Evolutionary conservation across 2,113 vertebrate species (phyloP).

Genomic region (Campylomormyrus numenius): DNA sequence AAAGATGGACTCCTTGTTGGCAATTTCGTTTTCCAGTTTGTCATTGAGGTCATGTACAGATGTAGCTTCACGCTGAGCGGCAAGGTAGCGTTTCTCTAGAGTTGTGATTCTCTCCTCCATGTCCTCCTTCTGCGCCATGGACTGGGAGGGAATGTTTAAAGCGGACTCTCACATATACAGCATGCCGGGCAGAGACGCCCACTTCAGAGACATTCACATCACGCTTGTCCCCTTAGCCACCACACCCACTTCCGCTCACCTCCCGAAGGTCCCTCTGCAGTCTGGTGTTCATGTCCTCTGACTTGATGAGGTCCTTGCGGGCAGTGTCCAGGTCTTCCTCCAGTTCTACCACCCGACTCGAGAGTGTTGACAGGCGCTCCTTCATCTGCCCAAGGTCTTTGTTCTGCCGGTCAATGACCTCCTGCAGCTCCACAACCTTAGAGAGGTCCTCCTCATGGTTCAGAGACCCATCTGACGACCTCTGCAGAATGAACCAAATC

Average conservation of each 20-base stretch:
- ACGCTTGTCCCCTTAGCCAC: neutral
- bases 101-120: constrained; percentile 99
- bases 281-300: constrained; percentile 84
- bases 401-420: constrained; percentile 77
- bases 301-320: constrained; percentile 89
- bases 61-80: constrained; percentile 90
- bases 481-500: constrained; percentile 50
- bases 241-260: constrained; percentile 49
- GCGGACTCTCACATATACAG: neutral
- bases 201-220: neutral
- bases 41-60: constrained; percentile 97
- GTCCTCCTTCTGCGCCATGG: constrained; percentile 94
- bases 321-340: constrained; percentile 95
- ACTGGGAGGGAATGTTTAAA: constrained; percentile 53
- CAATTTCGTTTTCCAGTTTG: constrained; percentile 95
- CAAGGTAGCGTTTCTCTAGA: constrained; percentile 95
- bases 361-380: constrained; percentile 80
- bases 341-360: constrained; percentile 75
- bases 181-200: neutral
- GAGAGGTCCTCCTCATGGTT: constrained; percentile 78
- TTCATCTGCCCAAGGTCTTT: constrained; percentile 87
- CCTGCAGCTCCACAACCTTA: constrained; percentile 82
- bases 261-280: constrained; percentile 88
- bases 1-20: constrained; percentile 87
- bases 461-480: constrained; percentile 78